phyloP scores from a whole-genome alignment of 2,797 vertebrate genomes.

The Urocyon cinereoargenteus region DNA sequence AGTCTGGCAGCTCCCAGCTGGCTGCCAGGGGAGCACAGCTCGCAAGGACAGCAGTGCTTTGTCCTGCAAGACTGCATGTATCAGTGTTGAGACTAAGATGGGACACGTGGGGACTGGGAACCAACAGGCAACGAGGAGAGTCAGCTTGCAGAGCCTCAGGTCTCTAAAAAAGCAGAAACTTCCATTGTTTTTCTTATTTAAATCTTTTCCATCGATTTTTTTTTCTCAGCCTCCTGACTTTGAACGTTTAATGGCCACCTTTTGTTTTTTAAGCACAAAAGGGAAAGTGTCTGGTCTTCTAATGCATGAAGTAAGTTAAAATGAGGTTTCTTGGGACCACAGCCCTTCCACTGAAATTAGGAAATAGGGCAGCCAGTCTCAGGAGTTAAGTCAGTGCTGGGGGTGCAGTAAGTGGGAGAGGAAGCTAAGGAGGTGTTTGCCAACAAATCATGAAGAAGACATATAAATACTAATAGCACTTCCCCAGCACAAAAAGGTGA shows the following conservation, averaged over 20 bases:
- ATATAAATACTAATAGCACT: neutral
- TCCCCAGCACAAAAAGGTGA: neutral
- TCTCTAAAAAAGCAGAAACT: slow-evolving; percentile 30
- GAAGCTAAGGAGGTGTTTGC: neutral
- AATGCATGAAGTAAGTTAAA: neutral
- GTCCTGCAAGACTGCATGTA: slow-evolving; percentile 44
- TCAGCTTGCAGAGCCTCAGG: neutral
- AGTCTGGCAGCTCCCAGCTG: neutral
- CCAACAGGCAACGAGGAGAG: neutral
- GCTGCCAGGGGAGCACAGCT: neutral
- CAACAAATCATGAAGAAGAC: neutral
- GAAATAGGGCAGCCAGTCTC: neutral
- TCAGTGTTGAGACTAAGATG: slow-evolving; percentile 49
- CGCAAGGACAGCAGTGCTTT: slow-evolving; percentile 61
- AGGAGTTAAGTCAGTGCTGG: neutral
- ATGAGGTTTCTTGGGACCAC: neutral
- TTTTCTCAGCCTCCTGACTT: neutral
- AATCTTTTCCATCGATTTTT: neutral
- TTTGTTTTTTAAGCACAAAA: neutral
- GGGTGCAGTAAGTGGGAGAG: neutral
- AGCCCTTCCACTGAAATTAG: neutral
- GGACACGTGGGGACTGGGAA: neutral
- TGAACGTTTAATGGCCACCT: neutral
- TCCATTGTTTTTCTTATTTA: neutral
- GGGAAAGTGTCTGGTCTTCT: neutral